These are phyloP conservation scores for Dilophus febrilis DNA, from an alignment of 2,888 invertebrate species.

Conservation along the genomic window DNA sequence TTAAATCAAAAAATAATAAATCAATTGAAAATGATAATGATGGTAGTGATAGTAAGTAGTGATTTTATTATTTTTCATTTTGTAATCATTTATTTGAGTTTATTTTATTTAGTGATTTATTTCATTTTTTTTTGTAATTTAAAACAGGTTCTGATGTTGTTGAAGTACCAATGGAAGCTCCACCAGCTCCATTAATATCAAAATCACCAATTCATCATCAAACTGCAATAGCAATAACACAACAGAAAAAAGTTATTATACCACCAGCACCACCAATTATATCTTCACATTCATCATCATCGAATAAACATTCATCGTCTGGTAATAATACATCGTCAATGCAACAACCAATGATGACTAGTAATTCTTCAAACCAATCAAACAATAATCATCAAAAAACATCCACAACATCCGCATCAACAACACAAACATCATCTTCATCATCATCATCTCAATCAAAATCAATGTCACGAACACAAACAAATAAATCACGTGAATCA, in stretches of 20 bases:
- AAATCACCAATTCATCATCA: not conserved
- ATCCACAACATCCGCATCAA: slow-evolving; percentile 6
- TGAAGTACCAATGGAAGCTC: slow-evolving; percentile 27
- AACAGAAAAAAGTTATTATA: too few relatives aligned
- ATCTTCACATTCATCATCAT: slow-evolving; percentile 4
- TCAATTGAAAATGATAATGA: slow-evolving; percentile 11
- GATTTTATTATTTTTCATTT: not conserved
- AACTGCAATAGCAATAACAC: not conserved
- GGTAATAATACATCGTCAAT: too few relatives aligned
- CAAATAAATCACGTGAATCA: too few relatives aligned
- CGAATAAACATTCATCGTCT: slow-evolving; percentile 1
- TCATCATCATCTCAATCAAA: slow-evolving; percentile 6
- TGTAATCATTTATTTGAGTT: too few relatives aligned
- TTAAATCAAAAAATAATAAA: too few relatives aligned
- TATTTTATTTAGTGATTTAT: too few relatives aligned
- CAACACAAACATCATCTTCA: slow-evolving; percentile 8
- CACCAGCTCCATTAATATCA: slow-evolving; percentile 12
- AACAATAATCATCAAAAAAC: too few relatives aligned
- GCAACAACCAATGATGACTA: too few relatives aligned
- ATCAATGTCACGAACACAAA: slow-evolving; percentile 7
- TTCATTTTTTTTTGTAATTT: too few relatives aligned
- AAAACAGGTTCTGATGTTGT: slow-evolving; percentile 28
- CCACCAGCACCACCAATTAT: slow-evolving; percentile 9
- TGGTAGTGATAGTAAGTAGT: slow-evolving; percentile 29
- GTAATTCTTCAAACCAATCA: too few relatives aligned